Percentiles rank a stretch among this genome's conserved stretches.
phyloP scores from a whole-genome alignment of 2,888 invertebrate genomes.

The Cataglyphis altisquamis region DNA sequence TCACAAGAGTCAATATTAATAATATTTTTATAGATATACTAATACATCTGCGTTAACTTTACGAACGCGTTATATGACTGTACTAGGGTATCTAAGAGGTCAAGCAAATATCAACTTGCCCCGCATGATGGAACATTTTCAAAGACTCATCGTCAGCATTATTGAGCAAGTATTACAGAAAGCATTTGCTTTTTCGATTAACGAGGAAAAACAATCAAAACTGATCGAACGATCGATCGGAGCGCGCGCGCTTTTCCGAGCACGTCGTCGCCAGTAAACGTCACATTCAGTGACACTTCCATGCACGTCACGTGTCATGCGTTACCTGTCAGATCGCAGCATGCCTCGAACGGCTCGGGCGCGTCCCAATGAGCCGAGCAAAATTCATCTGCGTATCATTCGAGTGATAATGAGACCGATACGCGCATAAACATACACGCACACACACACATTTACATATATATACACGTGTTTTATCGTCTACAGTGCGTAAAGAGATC shows the following conservation, averaged over 20 bases:
- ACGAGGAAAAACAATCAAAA: background rate
- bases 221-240: background rate
- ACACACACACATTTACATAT: background rate
- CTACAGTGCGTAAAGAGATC: conserved; percentile 7
- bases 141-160: background rate
- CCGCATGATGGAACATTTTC: background rate
- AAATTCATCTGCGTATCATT: conserved; percentile 60
- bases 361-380: conserved; percentile 65
- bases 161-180: background rate
- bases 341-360: conserved; percentile 61
- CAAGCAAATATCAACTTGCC: background rate
- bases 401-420: conserved; percentile 57
- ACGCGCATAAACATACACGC: conserved; percentile 18
- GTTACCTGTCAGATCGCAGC: conserved; percentile 72
- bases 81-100: background rate
- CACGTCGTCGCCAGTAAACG: conserved; percentile 39
- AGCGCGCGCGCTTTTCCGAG: conserved; percentile 47
- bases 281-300: conserved; percentile 29
- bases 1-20: background rate
- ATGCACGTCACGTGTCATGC: conserved; percentile 64
- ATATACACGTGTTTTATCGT: conserved; percentile 37
- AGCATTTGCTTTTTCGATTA: background rate
- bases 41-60: background rate
- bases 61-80: background rate
- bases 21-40: background rate